Evolutionary conservation across 2,113 vertebrate species (phyloP), one percentile per base, ranked within the genome.

Genomic region (Pterocles orientalis): DNA sequence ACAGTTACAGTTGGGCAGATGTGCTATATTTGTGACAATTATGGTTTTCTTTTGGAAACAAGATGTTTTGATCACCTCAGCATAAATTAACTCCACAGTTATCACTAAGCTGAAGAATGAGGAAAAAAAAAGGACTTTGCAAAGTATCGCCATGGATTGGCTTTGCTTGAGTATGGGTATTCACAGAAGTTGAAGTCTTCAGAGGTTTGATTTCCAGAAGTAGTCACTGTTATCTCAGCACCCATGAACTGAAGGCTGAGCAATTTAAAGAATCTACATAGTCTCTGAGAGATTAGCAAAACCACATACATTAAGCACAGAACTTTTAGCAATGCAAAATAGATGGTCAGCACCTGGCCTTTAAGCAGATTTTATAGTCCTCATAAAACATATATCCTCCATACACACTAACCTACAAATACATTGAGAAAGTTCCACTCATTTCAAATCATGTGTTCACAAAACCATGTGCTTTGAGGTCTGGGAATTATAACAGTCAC

Each of bases 381-480:
- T 75, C 93, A 76, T 97, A 91, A 95, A 96, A 91, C 50, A 89
- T 95, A 92, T 65, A 87, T 79, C 87, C 73, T 89, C 57, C 86
- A 92, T 75, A 83, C 86, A 85, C 56, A 43, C 31, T 79, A 86
- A 84, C 66, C 29, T 78, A 87, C 87, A 82, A 95, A 90, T 91
- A 88, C 43, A 71, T 23, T 89, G 73, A 92, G 83, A 96, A 95
- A 76, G 69, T 86, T 86, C 83, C 77, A 51, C 41, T 94, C 69
- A 60, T 84, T 95, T 95, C 86, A 91, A 82, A 91, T 94, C 81
- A 86, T 36, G 28, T 92, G 71, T 43, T 88, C 92, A 75, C 60
- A 94, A 86, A 94, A 86, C 81, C 84, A 95, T 92, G 78, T 95
- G 94, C 91, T 95, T 97, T 94, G 86, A 95, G 96, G 89, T 91